These are phyloP conservation scores for Agonopterix subpropinquella DNA, from an alignment of 2,888 invertebrate genomes.

Conservation along the genomic window DNA sequence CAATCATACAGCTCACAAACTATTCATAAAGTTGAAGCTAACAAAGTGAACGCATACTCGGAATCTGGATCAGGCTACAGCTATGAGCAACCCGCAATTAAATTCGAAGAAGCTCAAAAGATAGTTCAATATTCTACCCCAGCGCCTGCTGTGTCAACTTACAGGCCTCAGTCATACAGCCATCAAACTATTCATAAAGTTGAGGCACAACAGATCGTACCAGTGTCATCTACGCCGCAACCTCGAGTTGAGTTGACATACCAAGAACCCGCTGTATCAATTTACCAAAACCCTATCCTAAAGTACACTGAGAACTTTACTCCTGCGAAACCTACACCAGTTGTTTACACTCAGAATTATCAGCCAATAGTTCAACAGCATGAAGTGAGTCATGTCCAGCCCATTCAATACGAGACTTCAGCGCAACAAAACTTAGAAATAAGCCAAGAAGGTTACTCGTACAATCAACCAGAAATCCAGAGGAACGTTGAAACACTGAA, in stretches of 20 bases:
- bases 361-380: constrained; percentile 46
- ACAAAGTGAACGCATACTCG: constrained; percentile 37
- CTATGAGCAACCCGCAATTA: constrained; percentile 33
- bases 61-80: constrained; percentile 37
- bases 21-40: constrained; percentile 41
- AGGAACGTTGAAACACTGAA: constrained; percentile 39
- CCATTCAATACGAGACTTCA: constrained; percentile 33
- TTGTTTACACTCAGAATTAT: constrained; percentile 46
- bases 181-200: constrained; percentile 56
- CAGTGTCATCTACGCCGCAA: constrained; percentile 38
- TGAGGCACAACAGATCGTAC: constrained; percentile 34
- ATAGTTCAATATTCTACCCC: constrained; percentile 39
- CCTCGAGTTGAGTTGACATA: constrained; percentile 34
- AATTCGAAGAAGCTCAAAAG: constrained; percentile 47
- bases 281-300: constrained; percentile 53
- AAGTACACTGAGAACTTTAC: constrained; percentile 42
- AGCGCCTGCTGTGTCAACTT: constrained; percentile 41
- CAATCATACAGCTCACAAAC: constrained; percentile 47
- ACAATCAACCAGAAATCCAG: constrained; percentile 61
- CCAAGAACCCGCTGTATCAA: constrained; percentile 33
- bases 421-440: constrained; percentile 35
- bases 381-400: constrained; percentile 41
- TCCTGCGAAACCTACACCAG: constrained; percentile 44
- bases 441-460: constrained; percentile 46
- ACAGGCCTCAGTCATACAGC: constrained; percentile 47